A percentile compares a stretch with the other conserved stretches of the same genome.
phyloP scores from a whole-genome alignment of 2,797 vertebrate species.

The Gila robusta region DNA sequence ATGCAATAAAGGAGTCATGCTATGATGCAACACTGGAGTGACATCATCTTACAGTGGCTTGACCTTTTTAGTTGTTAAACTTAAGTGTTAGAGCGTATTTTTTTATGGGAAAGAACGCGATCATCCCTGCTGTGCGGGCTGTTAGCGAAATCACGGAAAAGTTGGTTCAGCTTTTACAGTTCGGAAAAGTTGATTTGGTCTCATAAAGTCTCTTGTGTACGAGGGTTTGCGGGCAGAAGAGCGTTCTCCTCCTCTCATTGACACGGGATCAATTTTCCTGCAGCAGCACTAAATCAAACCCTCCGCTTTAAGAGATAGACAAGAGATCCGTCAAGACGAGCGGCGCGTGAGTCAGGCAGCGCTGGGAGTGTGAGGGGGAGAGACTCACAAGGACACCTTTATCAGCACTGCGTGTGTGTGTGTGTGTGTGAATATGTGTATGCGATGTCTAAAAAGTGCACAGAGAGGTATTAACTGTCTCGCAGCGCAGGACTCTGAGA shows the following conservation, averaged over 20 bases:
- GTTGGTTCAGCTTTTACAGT: slow-evolving; percentile 40
- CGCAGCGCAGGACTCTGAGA: slow-evolving; percentile 11
- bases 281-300: slow-evolving; percentile 35
- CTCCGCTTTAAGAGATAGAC: slow-evolving; percentile 30
- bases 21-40: slow-evolving; percentile 27
- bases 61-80: slow-evolving; percentile 7
- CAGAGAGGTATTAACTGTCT: slow-evolving; percentile 29
- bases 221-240: not conserved
- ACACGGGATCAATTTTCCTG: slow-evolving; percentile 44
- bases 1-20: slow-evolving; percentile 20
- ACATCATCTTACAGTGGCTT: slow-evolving; percentile 26
- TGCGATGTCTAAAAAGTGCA: not conserved
- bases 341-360: not conserved
- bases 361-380: not conserved
- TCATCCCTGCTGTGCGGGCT: slow-evolving; percentile 12
- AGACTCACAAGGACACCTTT: slow-evolving; percentile 38
- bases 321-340: slow-evolving; percentile 26
- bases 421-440: not conserved
- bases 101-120: not conserved
- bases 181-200: slow-evolving; percentile 47
- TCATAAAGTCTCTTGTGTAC: slow-evolving; percentile 10
- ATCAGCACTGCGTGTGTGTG: not conserved
- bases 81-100: not conserved
- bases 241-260: slow-evolving; percentile 9
- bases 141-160: slow-evolving; percentile 46